Conservation (phyloP, 2,113 vertebrate genomes). For the Platichthys flesus region DNA sequence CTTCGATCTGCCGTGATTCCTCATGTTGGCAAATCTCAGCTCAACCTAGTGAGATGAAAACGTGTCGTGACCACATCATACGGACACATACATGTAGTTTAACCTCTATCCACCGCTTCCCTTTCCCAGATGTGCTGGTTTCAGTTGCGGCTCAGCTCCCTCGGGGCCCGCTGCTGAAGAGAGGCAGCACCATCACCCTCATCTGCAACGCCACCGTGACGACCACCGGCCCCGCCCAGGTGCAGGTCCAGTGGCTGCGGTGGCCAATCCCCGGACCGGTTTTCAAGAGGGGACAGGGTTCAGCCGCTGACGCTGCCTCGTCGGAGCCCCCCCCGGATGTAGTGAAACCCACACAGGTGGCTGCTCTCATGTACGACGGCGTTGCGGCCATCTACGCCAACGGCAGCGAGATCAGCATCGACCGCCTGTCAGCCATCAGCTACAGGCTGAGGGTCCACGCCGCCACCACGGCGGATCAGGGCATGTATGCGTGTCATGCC, state of each 20-base stretch:
- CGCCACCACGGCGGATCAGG: conserved; percentile 83
- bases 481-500: conserved; percentile 84
- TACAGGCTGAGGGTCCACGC: conserved; percentile 87
- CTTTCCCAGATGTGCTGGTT: conserved; percentile 81
- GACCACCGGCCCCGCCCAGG: conserved; percentile 75
- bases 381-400: conserved; percentile 65
- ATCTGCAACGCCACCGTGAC: conserved; percentile 87
- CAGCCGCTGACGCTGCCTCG: fast-evolving
- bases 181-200: conserved; percentile 84
- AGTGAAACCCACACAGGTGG: conserved; percentile 62
- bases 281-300: not conserved
- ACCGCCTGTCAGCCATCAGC: conserved; percentile 80
- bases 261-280: conserved; percentile 55
- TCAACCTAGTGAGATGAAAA: not conserved
- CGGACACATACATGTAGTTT: not conserved
- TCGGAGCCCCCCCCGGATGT: not conserved
- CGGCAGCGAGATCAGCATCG: conserved; percentile 83
- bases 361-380: conserved; percentile 81
- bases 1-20: not conserved
- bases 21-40: not conserved
- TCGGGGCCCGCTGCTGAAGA: conserved; percentile 80
- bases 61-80: not conserved
- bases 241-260: conserved; percentile 86
- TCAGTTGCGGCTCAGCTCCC: conserved; percentile 76
- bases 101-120: not conserved